Evolutionary conservation across 1,140 invertebrate species (phyloP).

Genomic region (Drosophila carrolli): DNA sequence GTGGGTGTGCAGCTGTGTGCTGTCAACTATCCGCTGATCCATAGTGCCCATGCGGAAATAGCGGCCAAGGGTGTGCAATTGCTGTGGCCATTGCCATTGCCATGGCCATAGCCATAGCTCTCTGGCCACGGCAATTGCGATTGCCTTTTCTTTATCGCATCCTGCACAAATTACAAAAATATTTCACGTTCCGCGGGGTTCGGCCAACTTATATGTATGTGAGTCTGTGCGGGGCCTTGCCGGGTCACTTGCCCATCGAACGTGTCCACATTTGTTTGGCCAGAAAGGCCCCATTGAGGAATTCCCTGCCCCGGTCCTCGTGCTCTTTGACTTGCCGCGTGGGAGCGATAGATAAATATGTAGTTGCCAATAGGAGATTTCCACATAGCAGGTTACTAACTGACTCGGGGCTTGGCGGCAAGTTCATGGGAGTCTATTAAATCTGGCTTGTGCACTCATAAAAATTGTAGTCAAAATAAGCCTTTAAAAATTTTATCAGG

Average conservation of each 20-base stretch:
- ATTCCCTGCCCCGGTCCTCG: slow-evolving; percentile 13
- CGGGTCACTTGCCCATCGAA: slow-evolving; percentile 58
- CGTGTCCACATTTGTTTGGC: slow-evolving; percentile 55
- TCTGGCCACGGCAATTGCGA: slow-evolving; percentile 28
- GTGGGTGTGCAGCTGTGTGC: slow-evolving; percentile 62
- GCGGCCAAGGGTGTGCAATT: slow-evolving; percentile 39
- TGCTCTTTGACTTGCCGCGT: slow-evolving; percentile 57
- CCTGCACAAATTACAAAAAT: slow-evolving; percentile 71
- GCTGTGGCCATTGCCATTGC: slow-evolving; percentile 16
- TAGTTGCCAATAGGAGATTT: slow-evolving; percentile 12
- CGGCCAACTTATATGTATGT: slow-evolving; percentile 28
- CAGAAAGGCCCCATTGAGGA: slow-evolving; percentile 26
- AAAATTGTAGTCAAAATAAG: too few relatives aligned
- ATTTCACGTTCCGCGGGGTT: slow-evolving; percentile 54
- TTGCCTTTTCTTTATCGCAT: slow-evolving; percentile 72
- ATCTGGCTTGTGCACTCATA: too few relatives aligned
- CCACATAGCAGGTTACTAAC: slow-evolving; percentile 19
- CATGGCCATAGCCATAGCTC: not conserved
- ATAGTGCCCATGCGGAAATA: slow-evolving; percentile 51
- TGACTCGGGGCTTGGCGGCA: not conserved
- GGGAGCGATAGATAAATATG: slow-evolving; percentile 44
- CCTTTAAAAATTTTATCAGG: too few relatives aligned
- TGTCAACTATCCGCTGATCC: slow-evolving; percentile 52
- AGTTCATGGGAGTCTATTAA: too few relatives aligned
- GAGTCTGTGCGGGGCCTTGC: slow-evolving; percentile 22